These are phyloP conservation scores for Papilio helenus DNA, from an alignment of 1,140 invertebrate genomes.

Conservation along the genomic window DNA sequence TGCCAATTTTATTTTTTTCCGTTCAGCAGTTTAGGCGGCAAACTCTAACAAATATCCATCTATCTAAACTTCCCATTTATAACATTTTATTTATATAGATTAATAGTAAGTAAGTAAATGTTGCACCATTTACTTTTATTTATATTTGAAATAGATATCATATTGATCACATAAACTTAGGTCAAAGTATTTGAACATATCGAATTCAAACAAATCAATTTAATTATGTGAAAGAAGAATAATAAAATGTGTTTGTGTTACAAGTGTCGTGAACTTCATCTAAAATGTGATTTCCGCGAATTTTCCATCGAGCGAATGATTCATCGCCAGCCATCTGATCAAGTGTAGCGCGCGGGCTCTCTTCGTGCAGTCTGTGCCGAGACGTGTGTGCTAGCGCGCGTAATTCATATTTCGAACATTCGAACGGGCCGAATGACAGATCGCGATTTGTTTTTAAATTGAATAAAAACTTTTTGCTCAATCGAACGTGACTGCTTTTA, in stretches of 20 bases:
- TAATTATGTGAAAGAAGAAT: background rate
- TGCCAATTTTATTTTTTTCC: too few species aligned
- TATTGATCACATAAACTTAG: background rate
- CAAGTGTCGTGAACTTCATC: conserved; percentile 36
- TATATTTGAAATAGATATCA: background rate
- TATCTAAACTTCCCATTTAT: too few species aligned
- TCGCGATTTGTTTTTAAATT: conserved; percentile 27
- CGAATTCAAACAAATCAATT: background rate
- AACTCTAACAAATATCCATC: too few species aligned
- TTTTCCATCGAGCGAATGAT: conserved; percentile 59
- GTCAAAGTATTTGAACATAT: background rate
- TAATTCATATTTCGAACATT: conserved; percentile 54
- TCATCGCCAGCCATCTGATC: conserved; percentile 60
- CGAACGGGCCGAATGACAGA: conserved; percentile 46
- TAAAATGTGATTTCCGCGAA: conserved; percentile 62
- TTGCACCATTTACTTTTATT: too few species aligned
- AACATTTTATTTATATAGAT: too few species aligned
- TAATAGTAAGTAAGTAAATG: too few species aligned
- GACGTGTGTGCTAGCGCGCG: conserved; percentile 49
- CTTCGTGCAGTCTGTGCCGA: conserved; percentile 55
- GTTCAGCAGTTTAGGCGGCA: too few species aligned
- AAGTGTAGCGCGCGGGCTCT: conserved; percentile 46
- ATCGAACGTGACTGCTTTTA: conserved; percentile 1
- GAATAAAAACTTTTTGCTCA: conserved; percentile 11
- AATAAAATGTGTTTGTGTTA: background rate